Evolutionary conservation across 1,140 invertebrate species (phyloP).

Genomic region (Armadillidium nasatum): DNA sequence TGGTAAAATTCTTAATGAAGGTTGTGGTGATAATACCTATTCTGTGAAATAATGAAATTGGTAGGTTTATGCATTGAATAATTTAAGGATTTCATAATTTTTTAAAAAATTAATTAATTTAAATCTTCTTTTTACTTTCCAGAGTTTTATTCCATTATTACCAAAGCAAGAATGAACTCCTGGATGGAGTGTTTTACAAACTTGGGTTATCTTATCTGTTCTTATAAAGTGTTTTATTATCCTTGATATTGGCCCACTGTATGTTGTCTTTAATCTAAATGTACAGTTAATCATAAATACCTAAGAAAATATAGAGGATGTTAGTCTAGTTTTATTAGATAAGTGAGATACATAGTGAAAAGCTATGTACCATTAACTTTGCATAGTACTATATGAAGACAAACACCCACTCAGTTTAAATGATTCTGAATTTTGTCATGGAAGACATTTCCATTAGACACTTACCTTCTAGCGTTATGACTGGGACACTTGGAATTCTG

Average conservation of each 20-base stretch:
- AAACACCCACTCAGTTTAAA: background rate
- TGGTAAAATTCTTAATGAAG: no score
- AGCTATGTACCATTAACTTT: background rate
- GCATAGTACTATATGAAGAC: no score
- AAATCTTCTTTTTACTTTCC: no score
- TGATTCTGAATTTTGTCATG: background rate
- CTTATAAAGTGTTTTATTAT: background rate
- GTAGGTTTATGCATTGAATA: no score
- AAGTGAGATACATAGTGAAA: background rate
- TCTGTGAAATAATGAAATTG: no score
- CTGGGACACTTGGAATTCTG: background rate
- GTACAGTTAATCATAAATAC: background rate
- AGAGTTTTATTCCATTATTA: background rate
- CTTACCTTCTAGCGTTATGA: background rate
- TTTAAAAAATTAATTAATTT: no score
- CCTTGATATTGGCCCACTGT: background rate
- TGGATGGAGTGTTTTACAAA: background rate
- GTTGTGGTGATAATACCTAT: no score
- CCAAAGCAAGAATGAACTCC: constrained; percentile 7
- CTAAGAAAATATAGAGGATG: background rate
- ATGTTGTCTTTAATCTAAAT: background rate
- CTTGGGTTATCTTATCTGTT: background rate
- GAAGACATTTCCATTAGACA: background rate
- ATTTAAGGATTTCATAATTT: no score
- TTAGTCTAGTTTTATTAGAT: background rate